Base-by-base conservation (phyloP, 2,797 vertebrate species). In the Chelidonichthys spinosus region DNA sequence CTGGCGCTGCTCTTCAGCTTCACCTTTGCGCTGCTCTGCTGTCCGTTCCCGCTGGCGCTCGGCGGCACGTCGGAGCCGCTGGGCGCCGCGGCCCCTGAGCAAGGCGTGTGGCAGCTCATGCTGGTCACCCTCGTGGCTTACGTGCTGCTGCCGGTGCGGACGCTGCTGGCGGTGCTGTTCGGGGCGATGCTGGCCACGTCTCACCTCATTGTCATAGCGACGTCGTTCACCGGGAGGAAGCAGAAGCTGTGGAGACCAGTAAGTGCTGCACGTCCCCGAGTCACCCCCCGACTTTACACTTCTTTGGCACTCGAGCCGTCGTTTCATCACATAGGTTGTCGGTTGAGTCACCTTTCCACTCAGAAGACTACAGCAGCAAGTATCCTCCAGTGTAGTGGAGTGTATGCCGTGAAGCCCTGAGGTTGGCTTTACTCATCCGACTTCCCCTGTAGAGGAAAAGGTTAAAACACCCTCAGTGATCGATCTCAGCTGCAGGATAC, bases 51-150 rank as follows among this genome's bases (percentile, higher is more conserved):
- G 44, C 86, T 95, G 62, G 92, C 92, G 63, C 90, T 93, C 44
- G 87, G 95, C 88, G 87, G 95, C 88, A 71, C 95, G 78, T 67
- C 93, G 85, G 88, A 95, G 82, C 77, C 72, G 71, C 70, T 82
- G 81, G 66, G 81, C 58, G 90, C 91, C 62, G 83, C 85, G 17
- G 92, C 95, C 47, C 96, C 98, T 0, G 97, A 97, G 85, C 96
- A 96, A 85, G 98, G 98, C 73, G 96, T 98, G 79, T 99, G 98
- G 98, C 98, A 98, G 93, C 96, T 99, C 69, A 98, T 99, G 94
- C 89, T 99, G 82, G 96, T 99, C 91, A 99, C 97, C 84, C 97
- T 99, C 85, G 94, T 99, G 88, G 97, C 97, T 69, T 98, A 99
- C 90, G 94, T 96, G 58, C 92, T 99, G 90, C 95, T 99, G 82